These are phyloP conservation scores for Loriculus beryllinus DNA, from an alignment of 2,797 vertebrate species.

Conservation along the genomic window DNA sequence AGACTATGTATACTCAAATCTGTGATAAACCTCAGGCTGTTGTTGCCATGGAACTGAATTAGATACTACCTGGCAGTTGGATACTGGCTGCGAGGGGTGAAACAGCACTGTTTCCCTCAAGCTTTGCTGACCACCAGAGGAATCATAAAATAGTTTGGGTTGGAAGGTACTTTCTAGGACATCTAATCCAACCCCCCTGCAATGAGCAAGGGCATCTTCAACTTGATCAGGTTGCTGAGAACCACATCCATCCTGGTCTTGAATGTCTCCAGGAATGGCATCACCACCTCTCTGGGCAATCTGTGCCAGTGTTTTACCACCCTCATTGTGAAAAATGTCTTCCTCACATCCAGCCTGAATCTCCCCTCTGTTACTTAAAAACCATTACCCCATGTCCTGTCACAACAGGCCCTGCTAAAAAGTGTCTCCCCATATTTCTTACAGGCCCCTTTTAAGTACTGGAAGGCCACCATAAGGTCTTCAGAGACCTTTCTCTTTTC, in stretches of 20 bases:
- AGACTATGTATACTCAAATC: not conserved
- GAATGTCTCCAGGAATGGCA: not conserved
- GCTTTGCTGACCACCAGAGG: not conserved
- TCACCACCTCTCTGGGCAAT: not conserved
- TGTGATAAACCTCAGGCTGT: not conserved
- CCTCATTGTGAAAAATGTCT: not conserved
- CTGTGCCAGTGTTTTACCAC: not conserved
- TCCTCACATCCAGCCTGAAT: not conserved
- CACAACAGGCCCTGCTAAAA: not conserved
- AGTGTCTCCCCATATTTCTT: not conserved
- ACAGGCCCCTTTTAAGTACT: not conserved
- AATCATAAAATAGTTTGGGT: not conserved
- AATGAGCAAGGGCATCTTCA: not conserved
- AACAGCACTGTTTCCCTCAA: not conserved
- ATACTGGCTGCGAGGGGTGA: not conserved
- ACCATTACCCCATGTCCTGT: not conserved
- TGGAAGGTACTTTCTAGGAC: not conserved
- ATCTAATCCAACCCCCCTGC: not conserved
- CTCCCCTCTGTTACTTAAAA: not conserved
- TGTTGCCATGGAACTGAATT: not conserved
- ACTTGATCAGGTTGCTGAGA: not conserved
- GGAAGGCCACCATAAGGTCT: not conserved
- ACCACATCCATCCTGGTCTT: not conserved
- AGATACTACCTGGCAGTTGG: rapidly evolving
- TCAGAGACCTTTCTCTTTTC: not conserved